Base-by-base conservation (phyloP, 2,888 invertebrate species). In the Drosophila quasianomalipes region DNA sequence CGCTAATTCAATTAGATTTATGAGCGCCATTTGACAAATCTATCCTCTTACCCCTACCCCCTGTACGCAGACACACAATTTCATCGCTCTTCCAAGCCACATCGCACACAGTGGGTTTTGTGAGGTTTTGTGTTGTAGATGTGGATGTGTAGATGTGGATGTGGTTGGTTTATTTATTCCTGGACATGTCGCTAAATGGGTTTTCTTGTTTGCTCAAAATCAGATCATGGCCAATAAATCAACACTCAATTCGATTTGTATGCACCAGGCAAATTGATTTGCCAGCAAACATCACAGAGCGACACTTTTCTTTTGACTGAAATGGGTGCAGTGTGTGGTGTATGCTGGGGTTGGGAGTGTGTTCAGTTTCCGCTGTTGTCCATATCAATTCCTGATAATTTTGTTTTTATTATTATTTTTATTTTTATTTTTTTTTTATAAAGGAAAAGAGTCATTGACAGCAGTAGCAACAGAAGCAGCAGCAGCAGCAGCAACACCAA, bases 1-100 rank as follows among this genome's bases (percentile, higher is more conserved):
- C 82, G 83, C 79, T 83, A 83, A 83, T 83, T 83, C 82, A 87
- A 87, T 87, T 76, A 85, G 88, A 83, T 87, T 87, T 87, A 87
- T 87, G 76, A 79, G 69, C 78, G 60, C 74, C 88, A 85, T 87
- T 83, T 87, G 79, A 82, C 79, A 84, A 74, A 44, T 58, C 33
- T 39, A 10, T 58, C 53, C 41, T 9, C 26, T 26, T 16, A 2
- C 51, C 30, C 26, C 53, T 7, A 1, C n/a, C 4, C 19, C 3
- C 14, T 35, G 35, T 5, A 16, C 37, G 3, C 31, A 9, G 47
- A 44, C 6, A 47, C 22, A 47, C 7, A 47, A 26, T 47, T 47
- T 47, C 26, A 47, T 1, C 4, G 47, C 4, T 26, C 47, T 26
- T 9, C 9, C 16, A 9, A 2, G 3, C 30, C 6, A 19, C 31